Evolutionary conservation across 1,140 invertebrate species (phyloP), one percentile per base, ranked within the genome.

Genomic region (Wasmannia auropunctata): DNA sequence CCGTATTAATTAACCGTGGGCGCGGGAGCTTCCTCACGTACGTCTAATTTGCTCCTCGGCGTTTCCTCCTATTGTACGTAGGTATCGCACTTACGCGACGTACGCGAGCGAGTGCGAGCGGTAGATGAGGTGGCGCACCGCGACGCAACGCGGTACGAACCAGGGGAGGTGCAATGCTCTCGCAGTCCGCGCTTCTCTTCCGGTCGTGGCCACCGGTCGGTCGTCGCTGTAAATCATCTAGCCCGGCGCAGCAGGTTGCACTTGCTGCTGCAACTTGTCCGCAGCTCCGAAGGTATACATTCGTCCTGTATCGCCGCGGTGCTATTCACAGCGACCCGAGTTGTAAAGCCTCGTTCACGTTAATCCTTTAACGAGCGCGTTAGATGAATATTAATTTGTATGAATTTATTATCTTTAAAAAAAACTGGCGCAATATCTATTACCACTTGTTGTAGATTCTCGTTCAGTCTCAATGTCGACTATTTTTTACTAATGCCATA

Each of bases 1-100:
- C 28, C 75, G 89, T 72, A 85, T 90, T 90, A 90, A 90, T 90
- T 90, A 90, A 90, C 88, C 88, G 89, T 90, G 88, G 80, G 89
- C 88, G 86, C 88, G 88, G 89, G 89, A 90, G 86, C 81, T 90
- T 87, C 88, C 89, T 90, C 69, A 89, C 86, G 88, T 89, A 89
- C 74, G 86, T 90, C 88, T 90, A 90, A 90, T 90, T 90, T 90
- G 88, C 86, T 90, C 49, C 72, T 54, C 75, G 51, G 67, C 70
- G 86, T 90, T 90, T 90, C 89, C 89, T 90, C 88, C 89, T 87
- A 90, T 90, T 90, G 89, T 90, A 58, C 56, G 54, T 58, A n/a
- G n/a, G n/a, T n/a, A 76, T 79, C 51, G 25, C 67, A 43, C 49
- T 74, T 83, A 40, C 16, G 5, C 25, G 46, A 43, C 49, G 58